phyloP scores from a whole-genome alignment of 35 echinoderm and acorn worm genomes.

The Hemicentrotus pulcherrimus region DNA sequence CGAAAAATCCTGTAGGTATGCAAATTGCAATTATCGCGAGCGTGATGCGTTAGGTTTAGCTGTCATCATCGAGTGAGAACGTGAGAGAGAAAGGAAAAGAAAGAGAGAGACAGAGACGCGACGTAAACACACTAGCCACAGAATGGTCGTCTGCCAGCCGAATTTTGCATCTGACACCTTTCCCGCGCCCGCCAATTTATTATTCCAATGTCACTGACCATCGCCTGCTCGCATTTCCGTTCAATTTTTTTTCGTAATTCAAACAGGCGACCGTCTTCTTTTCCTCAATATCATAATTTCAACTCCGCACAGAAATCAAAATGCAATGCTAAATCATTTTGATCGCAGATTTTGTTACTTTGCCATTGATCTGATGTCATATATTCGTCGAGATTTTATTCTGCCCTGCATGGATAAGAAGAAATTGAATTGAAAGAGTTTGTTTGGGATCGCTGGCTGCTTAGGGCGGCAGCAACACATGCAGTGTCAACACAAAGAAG shows the following conservation, averaged over 20 bases:
- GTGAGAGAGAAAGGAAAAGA: neutral
- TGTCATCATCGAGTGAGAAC: constrained; percentile 16
- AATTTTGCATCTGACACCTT: constrained; percentile 25
- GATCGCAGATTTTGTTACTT: neutral
- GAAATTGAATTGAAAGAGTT: neutral
- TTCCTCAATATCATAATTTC: neutral
- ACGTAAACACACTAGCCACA: neutral
- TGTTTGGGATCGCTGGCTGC: neutral
- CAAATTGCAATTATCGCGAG: constrained; percentile 2
- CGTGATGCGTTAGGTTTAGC: neutral
- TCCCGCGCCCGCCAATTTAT: constrained; percentile 25
- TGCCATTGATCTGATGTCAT: neutral
- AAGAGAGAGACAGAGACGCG: neutral
- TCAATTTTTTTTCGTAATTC: neutral
- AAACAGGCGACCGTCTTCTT: neutral
- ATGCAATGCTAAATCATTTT: neutral
- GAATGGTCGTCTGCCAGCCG: neutral
- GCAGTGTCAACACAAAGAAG: neutral
- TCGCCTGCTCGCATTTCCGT: neutral
- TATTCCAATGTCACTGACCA: constrained; percentile 27
- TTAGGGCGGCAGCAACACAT: neutral
- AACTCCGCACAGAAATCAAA: neutral
- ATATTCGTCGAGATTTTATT: neutral
- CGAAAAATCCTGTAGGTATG: neutral
- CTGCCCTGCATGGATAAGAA: neutral